These are phyloP conservation scores for Plagodis pulveraria DNA, from an alignment of 2,888 invertebrate species.

Conservation along the genomic window DNA sequence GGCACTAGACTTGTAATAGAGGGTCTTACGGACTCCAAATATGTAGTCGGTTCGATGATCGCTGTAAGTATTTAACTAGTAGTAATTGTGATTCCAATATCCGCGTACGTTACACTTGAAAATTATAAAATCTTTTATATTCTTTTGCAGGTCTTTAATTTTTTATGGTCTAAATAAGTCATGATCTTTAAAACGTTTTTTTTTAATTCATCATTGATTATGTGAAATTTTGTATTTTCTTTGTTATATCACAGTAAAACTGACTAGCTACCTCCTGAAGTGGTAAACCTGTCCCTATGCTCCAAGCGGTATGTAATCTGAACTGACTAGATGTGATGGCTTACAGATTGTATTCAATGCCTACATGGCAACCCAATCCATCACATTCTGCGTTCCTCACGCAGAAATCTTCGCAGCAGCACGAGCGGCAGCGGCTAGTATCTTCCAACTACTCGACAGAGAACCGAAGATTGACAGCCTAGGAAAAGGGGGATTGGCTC, in stretches of 20 bases:
- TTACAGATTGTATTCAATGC: constrained; percentile 89
- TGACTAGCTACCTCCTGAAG: no score
- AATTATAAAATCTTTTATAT: background rate
- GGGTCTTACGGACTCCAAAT: constrained; percentile 79
- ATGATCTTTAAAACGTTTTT: no score
- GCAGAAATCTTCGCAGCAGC: constrained; percentile 91
- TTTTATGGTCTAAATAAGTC: no score
- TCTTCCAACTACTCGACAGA: constrained; percentile 90
- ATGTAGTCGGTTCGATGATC: constrained; percentile 88
- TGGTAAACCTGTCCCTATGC: no score
- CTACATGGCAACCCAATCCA: constrained; percentile 90
- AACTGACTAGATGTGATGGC: background rate
- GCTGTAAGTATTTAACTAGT: constrained; percentile 80
- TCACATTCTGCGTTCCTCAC: constrained; percentile 91
- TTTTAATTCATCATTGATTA: no score
- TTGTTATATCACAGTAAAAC: no score
- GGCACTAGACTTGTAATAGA: constrained; percentile 88
- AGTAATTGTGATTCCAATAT: background rate
- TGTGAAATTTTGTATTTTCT: no score
- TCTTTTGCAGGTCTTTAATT: no score
- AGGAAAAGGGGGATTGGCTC: constrained; percentile 85
- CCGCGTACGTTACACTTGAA: no score
- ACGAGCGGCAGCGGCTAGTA: constrained; percentile 88
- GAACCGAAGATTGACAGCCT: constrained; percentile 89
- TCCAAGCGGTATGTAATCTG: no score